Percentiles rank a stretch among this genome's conserved stretches.
Evolutionary conservation across 1,140 invertebrate species (phyloP).

Genomic region (Popillia japonica): DNA sequence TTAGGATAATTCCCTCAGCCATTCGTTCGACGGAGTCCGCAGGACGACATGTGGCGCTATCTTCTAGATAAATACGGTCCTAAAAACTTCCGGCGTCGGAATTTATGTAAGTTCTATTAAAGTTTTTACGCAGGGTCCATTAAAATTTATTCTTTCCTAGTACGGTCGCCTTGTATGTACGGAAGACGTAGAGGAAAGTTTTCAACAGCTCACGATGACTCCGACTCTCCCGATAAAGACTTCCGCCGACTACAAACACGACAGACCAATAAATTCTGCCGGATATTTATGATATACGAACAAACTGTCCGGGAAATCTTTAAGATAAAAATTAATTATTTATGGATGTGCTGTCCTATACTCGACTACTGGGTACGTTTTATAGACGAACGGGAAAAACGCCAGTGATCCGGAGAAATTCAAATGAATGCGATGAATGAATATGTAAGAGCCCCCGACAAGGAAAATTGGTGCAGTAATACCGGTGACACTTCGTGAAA

Average conservation of each 20-base stretch:
- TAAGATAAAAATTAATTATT: constrained; percentile 29
- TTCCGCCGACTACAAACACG: neutral
- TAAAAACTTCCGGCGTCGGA: constrained; percentile 24
- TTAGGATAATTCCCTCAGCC: constrained; percentile 28
- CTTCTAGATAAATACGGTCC: constrained; percentile 32
- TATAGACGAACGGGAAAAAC: neutral
- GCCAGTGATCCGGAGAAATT: neutral
- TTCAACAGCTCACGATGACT: constrained; percentile 1
- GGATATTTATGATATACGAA: constrained; percentile 31
- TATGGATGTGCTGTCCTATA: neutral
- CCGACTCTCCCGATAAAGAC: constrained; percentile 8
- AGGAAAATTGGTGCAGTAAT: neutral
- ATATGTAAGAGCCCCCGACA: neutral
- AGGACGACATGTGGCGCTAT: constrained; percentile 37
- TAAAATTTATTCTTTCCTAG: constrained; percentile 35
- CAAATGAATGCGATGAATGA: constrained; percentile 2
- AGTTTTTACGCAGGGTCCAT: constrained; percentile 26
- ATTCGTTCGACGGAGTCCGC: neutral
- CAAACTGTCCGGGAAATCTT: constrained; percentile 19
- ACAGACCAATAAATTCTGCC: constrained; percentile 23
- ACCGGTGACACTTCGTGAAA: constrained; percentile 2
- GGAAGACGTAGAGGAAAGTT: constrained; percentile 18
- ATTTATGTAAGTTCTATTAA: constrained; percentile 35
- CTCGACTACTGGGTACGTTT: neutral
- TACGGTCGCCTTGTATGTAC: neutral